These are phyloP conservation scores for Drosophila erecta DNA, from an alignment of 1,140 invertebrate species.

Conservation along the genomic window DNA sequence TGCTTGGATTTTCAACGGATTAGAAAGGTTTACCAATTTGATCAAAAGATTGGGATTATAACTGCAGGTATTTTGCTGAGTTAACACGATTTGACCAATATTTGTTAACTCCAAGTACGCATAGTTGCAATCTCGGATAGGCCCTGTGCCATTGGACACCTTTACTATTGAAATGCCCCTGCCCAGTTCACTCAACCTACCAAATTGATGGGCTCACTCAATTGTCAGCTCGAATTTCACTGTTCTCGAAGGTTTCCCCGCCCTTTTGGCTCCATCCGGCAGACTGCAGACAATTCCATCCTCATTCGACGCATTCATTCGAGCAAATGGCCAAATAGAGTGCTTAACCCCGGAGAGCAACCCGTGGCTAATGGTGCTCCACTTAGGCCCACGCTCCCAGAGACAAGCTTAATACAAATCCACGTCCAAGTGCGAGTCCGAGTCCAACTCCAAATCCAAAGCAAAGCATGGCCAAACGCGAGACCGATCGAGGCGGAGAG, in stretches of 20 bases:
- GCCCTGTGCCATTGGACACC: background rate
- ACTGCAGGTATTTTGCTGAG: background rate
- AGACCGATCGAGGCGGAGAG: conserved; percentile 12
- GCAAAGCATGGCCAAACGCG: conserved; percentile 24
- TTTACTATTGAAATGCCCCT: conserved; percentile 9
- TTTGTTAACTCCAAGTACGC: no score
- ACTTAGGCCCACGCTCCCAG: conserved; percentile 65
- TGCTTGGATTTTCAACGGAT: conserved; percentile 8
- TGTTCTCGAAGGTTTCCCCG: background rate
- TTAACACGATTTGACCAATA: background rate
- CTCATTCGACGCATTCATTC: conserved; percentile 20
- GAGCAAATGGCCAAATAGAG: conserved; percentile 58
- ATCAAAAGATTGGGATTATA: background rate
- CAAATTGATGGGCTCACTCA: conserved; percentile 37
- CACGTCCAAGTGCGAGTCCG: conserved; percentile 18
- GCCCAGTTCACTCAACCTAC: conserved; percentile 25
- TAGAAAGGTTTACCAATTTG: background rate
- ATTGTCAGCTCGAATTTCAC: conserved; percentile 43
- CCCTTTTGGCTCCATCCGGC: background rate
- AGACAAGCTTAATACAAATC: conserved; percentile 27
- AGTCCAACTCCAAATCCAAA: conserved; percentile 41
- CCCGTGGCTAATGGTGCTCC: conserved; percentile 71
- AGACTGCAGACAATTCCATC: conserved; percentile 33
- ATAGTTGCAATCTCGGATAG: background rate
- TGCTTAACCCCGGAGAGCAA: conserved; percentile 60